Conservation (phyloP, 2,113 vertebrate genomes). For the Onychorhynchus coronatus region DNA sequence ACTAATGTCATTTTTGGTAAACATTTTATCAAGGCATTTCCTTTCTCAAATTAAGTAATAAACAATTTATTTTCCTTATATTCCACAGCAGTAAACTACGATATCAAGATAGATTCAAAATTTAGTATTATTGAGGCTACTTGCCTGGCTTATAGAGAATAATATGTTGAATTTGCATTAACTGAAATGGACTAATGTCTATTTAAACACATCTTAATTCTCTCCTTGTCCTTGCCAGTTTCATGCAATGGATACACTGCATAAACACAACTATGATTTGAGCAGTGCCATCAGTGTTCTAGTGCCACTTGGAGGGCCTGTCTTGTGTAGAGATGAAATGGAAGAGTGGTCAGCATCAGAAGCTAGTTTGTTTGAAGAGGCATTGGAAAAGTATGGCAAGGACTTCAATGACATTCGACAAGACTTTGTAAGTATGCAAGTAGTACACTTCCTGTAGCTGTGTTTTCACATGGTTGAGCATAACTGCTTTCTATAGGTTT, state of each 20-base stretch:
- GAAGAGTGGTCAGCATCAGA: conserved; percentile 98
- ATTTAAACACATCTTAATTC: neutral
- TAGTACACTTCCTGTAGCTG: neutral
- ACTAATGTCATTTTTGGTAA: neutral
- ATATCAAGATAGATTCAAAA: neutral
- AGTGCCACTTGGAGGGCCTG: conserved; percentile 92
- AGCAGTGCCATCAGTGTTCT: conserved; percentile 92
- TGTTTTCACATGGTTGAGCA: neutral
- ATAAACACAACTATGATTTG: conserved; percentile 90
- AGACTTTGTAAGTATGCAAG: conserved; percentile 90
- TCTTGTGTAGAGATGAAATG: conserved; percentile 97
- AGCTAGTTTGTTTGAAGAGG: conserved; percentile 95
- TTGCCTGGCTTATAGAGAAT: neutral
- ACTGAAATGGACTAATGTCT: neutral
- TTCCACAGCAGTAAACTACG: neutral
- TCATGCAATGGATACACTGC: conserved; percentile 95
- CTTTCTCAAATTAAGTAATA: neutral
- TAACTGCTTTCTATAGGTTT: neutral
- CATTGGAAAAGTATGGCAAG: conserved; percentile 96
- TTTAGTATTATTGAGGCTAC: neutral
- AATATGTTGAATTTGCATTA: neutral
- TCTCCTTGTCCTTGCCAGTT: conserved; percentile 76
- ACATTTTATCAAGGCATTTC: neutral
- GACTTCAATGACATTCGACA: conserved; percentile 99
- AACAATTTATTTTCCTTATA: neutral